Conservation (phyloP, 2,888 invertebrate species). For the Salpingus planirostris region DNA sequence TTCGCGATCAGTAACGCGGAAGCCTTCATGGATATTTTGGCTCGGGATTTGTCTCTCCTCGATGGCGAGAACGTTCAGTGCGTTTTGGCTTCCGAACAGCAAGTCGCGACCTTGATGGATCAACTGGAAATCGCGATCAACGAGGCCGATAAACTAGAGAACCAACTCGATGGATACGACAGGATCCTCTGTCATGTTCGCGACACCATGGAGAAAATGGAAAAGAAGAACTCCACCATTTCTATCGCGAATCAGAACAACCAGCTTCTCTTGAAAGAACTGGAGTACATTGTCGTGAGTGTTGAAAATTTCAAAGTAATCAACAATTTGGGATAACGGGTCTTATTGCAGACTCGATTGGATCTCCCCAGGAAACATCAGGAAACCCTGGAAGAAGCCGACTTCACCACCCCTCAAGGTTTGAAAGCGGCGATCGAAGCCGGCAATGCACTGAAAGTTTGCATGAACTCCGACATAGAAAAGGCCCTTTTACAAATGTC, state of each 20-base stretch:
- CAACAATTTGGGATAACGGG: too few species aligned
- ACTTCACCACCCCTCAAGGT: slow-evolving; percentile 56
- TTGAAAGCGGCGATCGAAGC: slow-evolving; percentile 58
- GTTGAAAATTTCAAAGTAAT: slow-evolving; percentile 1
- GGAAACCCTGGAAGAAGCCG: slow-evolving; percentile 61
- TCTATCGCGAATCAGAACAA: slow-evolving; percentile 81
- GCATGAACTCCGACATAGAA: slow-evolving; percentile 61
- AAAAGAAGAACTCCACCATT: slow-evolving; percentile 80
- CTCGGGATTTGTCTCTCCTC: slow-evolving; percentile 73
- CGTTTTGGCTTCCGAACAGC: slow-evolving; percentile 80
- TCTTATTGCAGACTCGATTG: slow-evolving; percentile 52
- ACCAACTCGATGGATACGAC: slow-evolving; percentile 69
- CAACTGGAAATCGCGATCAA: slow-evolving; percentile 69
- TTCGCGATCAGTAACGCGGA: slow-evolving; percentile 85
- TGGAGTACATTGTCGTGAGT: slow-evolving; percentile 69
- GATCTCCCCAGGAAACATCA: slow-evolving; percentile 61
- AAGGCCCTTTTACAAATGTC: slow-evolving; percentile 55
- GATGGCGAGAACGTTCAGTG: slow-evolving; percentile 90
- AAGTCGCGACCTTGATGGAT: slow-evolving; percentile 68
- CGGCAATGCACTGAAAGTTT: slow-evolving; percentile 63
- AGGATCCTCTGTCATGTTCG: slow-evolving; percentile 74
- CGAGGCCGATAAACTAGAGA: slow-evolving; percentile 65
- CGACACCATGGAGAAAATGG: slow-evolving; percentile 85
- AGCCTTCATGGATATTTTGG: slow-evolving; percentile 66
- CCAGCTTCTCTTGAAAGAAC: slow-evolving; percentile 65